phyloP scores from a whole-genome alignment of 2,113 vertebrate species.

The Platysteira castanea region DNA sequence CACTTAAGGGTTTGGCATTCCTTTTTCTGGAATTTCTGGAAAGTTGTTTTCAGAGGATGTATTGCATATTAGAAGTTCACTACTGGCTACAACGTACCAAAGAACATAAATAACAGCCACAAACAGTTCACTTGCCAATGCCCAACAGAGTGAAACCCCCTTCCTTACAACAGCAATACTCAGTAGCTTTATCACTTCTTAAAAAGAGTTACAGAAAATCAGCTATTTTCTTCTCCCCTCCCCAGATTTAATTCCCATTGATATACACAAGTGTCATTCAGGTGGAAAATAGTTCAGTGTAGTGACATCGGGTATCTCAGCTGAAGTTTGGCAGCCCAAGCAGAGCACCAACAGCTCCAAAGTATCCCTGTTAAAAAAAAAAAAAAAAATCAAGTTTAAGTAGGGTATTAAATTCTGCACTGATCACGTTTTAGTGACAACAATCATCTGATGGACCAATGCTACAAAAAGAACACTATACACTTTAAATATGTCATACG shows the following conservation, averaged over 20 bases:
- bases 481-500: background rate
- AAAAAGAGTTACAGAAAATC: constrained; percentile 45
- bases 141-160: background rate
- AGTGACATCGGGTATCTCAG: constrained; percentile 55
- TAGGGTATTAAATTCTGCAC: background rate
- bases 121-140: constrained; percentile 41
- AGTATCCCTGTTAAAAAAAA: constrained; percentile 74
- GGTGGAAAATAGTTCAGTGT: constrained; percentile 31
- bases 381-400: background rate
- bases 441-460: background rate
- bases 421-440: background rate
- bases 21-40: constrained; percentile 44
- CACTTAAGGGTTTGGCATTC: constrained; percentile 38
- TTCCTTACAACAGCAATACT: constrained; percentile 27
- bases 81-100: constrained; percentile 44
- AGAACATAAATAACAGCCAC: background rate
- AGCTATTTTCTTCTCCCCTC: constrained; percentile 18
- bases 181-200: constrained; percentile 57
- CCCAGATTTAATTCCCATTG: constrained; percentile 51
- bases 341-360: constrained; percentile 83
- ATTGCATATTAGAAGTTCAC: constrained; percentile 51
- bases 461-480: background rate
- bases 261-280: constrained; percentile 24
- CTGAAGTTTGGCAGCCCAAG: constrained; percentile 83
- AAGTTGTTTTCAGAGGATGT: constrained; percentile 64